Conservation (phyloP, 2,113 vertebrate species). For the Asarcornis scutulata region DNA sequence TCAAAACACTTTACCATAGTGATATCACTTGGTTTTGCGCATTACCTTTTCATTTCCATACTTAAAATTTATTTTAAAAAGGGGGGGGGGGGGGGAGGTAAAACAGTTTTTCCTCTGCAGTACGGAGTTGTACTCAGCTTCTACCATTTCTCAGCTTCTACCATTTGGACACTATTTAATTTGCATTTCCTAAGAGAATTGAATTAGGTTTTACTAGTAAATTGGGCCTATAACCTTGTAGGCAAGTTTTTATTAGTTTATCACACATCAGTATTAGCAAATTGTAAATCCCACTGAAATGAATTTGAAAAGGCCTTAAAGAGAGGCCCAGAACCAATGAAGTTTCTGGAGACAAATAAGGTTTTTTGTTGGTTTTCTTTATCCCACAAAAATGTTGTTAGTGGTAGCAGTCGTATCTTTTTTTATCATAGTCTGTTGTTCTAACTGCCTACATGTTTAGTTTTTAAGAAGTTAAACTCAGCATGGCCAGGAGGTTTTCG, state of each 20-base stretch:
- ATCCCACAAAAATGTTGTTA: slow-evolving; percentile 4
- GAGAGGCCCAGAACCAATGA: slow-evolving; percentile 38
- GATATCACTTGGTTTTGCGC: neutral
- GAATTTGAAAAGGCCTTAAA: slow-evolving; percentile 61
- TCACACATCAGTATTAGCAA: slow-evolving; percentile 81
- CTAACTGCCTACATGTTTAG: neutral
- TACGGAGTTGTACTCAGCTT: slow-evolving; percentile 4
- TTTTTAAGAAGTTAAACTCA: slow-evolving; percentile 1
- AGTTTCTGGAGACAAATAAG: slow-evolving; percentile 32
- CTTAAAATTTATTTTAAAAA: neutral
- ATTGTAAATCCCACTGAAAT: slow-evolving; percentile 78
- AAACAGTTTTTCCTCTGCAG: neutral
- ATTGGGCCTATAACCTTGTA: slow-evolving; percentile 79
- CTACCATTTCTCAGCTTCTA: slow-evolving; percentile 42
- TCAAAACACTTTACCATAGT: neutral
- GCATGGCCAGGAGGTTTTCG: neutral
- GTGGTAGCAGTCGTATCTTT: neutral
- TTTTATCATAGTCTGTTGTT: neutral
- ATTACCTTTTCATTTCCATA: neutral
- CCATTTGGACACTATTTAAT: slow-evolving; percentile 69
- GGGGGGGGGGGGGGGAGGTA: neutral
- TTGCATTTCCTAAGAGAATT: slow-evolving; percentile 76
- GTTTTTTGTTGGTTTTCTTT: neutral
- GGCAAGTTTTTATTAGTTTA: slow-evolving; percentile 81
- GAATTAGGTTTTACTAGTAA: slow-evolving; percentile 82